Base-by-base conservation (phyloP, 2,888 invertebrate genomes). In the Spatulosminthurus flaviceps region DNA sequence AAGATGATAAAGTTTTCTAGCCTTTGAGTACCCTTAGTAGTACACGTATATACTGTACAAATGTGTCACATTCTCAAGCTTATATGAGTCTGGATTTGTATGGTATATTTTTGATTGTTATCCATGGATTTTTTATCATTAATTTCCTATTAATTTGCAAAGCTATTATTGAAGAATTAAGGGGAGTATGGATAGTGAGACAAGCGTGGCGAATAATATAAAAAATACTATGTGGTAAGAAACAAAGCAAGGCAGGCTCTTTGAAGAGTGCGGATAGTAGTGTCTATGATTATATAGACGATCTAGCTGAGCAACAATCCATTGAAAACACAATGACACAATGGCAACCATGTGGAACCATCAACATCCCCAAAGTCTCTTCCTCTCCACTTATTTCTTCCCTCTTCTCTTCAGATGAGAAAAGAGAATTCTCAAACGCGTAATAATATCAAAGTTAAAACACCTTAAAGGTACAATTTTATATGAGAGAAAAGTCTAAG, bases 321-420 rank as follows among this genome's bases (percentile, higher is more conserved):
- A 76, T 67, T 43, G 76, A 67, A 64, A 76, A 76, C 76, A 76
- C 76, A 76, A 76, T 76, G 76, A 76, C 76, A 76, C 76, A 76
- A 76, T 76, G 76, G 76, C 76, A 76, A 66, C 76, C 76, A 76
- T 67, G 76, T 67, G 76, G 41, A 67, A 76, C 75, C 75, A 76
- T 76, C 67, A 76, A 67, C 67, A 67, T 67, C 76, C 67, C 43
- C 13, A 42, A 28, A 74, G 34, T 29, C 74, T 76, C 43, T 76
- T 67, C 67, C 76, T 76, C 69, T 64, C 61, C 1, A 43, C 51
- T 72, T 72, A 42, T 71, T 34, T 42, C 19, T 72, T 72, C 61
- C 21, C 21, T 42, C 19, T 72, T 72, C 61, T 34, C 21, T 74
- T 64, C 24, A 61, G 64, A 64, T 64, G 64, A 64, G 64, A 22